phyloP scores from a whole-genome alignment of 2,797 vertebrate species.

The Gymnocypris eckloni region DNA sequence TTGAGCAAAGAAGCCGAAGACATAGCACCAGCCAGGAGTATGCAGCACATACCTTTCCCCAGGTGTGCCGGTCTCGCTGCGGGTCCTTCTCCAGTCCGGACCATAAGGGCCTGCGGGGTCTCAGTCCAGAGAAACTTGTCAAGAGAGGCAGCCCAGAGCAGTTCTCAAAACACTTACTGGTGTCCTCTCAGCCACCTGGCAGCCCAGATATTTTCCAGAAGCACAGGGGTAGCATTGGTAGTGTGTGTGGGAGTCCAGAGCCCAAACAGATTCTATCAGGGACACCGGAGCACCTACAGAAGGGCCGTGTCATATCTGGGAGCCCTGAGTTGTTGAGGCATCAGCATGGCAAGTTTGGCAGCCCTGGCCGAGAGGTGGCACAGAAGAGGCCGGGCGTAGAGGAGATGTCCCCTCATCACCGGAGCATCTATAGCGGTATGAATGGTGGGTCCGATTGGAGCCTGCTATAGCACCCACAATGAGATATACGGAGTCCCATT shows the following conservation, averaged over 20 bases:
- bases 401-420: conserved; percentile 87
- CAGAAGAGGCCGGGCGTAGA: conserved; percentile 85
- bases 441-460: conserved; percentile 78
- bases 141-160: conserved; percentile 82
- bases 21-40: conserved; percentile 89
- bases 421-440: conserved; percentile 95
- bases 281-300: conserved; percentile 88
- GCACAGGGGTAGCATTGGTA: conserved; percentile 73
- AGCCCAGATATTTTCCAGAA: conserved; percentile 90
- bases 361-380: conserved; percentile 81
- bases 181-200: conserved; percentile 76
- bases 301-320: conserved; percentile 84
- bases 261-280: conserved; percentile 80
- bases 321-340: conserved; percentile 90
- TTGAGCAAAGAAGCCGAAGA: conserved; percentile 79
- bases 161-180: conserved; percentile 76
- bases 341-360: conserved; percentile 84
- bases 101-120: conserved; percentile 81
- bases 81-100: conserved; percentile 82
- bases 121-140: conserved; percentile 84
- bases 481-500: conserved; percentile 47
- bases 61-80: conserved; percentile 76
- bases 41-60: conserved; percentile 83
- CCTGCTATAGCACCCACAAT: conserved; percentile 61
- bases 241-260: conserved; percentile 78